Percentiles rank a stretch among this genome's conserved stretches.
phyloP scores from a whole-genome alignment of 2,888 invertebrate genomes.

The Rhamnusium bicolor region DNA sequence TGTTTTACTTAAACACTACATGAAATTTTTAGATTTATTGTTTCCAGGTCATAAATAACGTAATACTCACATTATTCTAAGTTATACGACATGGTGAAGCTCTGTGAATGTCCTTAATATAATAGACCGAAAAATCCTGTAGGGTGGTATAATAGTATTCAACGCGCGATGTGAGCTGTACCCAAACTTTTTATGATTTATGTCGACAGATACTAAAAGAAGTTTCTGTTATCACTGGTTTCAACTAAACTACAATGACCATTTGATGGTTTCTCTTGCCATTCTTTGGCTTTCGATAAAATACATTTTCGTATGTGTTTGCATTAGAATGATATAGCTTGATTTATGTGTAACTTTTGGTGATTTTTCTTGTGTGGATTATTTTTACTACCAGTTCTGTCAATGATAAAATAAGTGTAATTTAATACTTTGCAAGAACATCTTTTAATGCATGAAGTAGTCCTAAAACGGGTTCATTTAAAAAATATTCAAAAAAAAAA shows the following conservation, averaged over 20 bases:
- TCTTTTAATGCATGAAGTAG: too few species aligned
- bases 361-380: conserved; percentile 3
- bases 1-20: neutral
- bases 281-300: conserved; percentile 61
- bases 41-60: conserved; percentile 2
- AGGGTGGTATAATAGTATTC: conserved; percentile 48
- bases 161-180: conserved; percentile 48
- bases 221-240: conserved; percentile 67
- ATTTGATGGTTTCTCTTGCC: conserved; percentile 66
- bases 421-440: neutral
- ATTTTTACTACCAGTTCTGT: neutral
- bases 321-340: conserved; percentile 63
- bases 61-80: conserved; percentile 13
- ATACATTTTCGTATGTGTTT: conserved; percentile 63
- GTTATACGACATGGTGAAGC: conserved; percentile 8
- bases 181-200: conserved; percentile 67
- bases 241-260: conserved; percentile 65
- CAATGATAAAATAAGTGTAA: neutral
- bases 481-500: too few species aligned
- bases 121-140: conserved; percentile 20
- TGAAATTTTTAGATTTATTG: neutral
- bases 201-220: conserved; percentile 63
- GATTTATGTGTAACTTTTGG: conserved; percentile 58
- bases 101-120: conserved; percentile 13
- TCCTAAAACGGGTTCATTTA: too few species aligned